Base-by-base conservation (phyloP, 2,113 vertebrate genomes). In the Eubucco bourcierii region DNA sequence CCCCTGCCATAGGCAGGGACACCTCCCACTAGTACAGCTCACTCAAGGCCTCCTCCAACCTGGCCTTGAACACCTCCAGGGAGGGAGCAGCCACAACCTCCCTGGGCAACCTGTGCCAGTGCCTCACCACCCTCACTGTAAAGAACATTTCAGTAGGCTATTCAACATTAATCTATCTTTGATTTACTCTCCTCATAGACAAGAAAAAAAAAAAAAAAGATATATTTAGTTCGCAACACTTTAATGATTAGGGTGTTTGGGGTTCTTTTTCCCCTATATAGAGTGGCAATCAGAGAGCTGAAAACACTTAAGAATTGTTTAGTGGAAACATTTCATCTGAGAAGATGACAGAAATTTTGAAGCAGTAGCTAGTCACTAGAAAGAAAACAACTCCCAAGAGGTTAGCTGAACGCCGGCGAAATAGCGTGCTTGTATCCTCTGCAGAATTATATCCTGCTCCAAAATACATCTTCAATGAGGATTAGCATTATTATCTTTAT, bases 381-480 rank as follows among this genome's bases (percentile, higher is more conserved):
- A 80, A 64, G 52, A 63, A 76, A 58, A 47, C 18, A 39, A 71
- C 44, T 71, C 63, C 72, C 39, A 31, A 52, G 47, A 82, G 41
- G 73, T 70, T 15, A 60, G 31, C 55, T 37, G 20, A 95, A 87
- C 61, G 85, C 70, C 17, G 10, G 31, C 33, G 73, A 84, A 93
- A 66, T 44, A 79, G 29, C 2, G 2, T 59, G 15, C 58, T 90
- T 80, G 23, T 74, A 50, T 79, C 63, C 23, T 85, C 58, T 77
- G 90, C 71, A 63, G 50, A 91, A 94, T 70, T 87, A 92, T 56
- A 88, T 81, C 44, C 52, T 92, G 44, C 39, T 75, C 96, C 91
- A 92, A 86, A 77, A 76, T 91, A 83, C 46, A 82, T 74, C 81
- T 53, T 53, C 83, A 96, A 90, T 61, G 29, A 87, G 15, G 24